A percentile compares a stretch with the other conserved stretches of the same genome.
These are phyloP conservation scores for Gallinago undulata DNA, from an alignment of 2,113 vertebrate species.

Conservation along the genomic window DNA sequence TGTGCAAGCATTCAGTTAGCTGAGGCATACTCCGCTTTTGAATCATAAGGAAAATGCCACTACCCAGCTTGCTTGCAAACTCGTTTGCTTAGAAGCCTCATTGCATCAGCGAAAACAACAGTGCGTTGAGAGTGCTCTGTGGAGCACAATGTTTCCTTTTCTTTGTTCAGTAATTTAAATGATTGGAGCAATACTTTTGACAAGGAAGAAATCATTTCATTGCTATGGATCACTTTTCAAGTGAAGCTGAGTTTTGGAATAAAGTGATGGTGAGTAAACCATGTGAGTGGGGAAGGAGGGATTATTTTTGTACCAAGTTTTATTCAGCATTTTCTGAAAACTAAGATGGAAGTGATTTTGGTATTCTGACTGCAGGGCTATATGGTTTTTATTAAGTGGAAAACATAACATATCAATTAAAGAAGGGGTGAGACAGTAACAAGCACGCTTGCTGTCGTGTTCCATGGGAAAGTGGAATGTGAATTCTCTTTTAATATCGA, in stretches of 20 bases:
- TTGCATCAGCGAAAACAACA: slow-evolving; percentile 53
- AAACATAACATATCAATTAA: slow-evolving; percentile 43
- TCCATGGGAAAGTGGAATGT: slow-evolving; percentile 3
- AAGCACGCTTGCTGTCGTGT: slow-evolving; percentile 1
- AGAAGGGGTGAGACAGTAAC: slow-evolving; percentile 20
- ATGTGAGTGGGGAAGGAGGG: slow-evolving; percentile 43
- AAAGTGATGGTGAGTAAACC: slow-evolving; percentile 76
- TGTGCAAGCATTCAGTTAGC: slow-evolving; percentile 64
- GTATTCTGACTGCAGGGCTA: slow-evolving; percentile 25
- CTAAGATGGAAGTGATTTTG: slow-evolving; percentile 63
- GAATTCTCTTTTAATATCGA: slow-evolving; percentile 28
- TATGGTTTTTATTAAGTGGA: slow-evolving; percentile 59
- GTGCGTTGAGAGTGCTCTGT: slow-evolving; percentile 37
- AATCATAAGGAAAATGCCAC: slow-evolving; percentile 76
- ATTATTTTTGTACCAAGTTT: slow-evolving; percentile 31
- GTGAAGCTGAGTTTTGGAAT: slow-evolving; percentile 72
- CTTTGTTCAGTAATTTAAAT: slow-evolving; percentile 57
- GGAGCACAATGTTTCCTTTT: slow-evolving; percentile 56
- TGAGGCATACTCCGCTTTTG: slow-evolving; percentile 72
- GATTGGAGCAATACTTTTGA: slow-evolving; percentile 37
- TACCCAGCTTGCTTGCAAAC: slow-evolving; percentile 69
- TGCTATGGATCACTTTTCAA: slow-evolving; percentile 69
- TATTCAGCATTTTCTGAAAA: slow-evolving; percentile 64
- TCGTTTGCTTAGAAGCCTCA: slow-evolving; percentile 63
- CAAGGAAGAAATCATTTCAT: slow-evolving; percentile 47